Evolutionary conservation across 2,888 invertebrate genomes (phyloP).

Genomic region (Agrenia bidenticulata): DNA sequence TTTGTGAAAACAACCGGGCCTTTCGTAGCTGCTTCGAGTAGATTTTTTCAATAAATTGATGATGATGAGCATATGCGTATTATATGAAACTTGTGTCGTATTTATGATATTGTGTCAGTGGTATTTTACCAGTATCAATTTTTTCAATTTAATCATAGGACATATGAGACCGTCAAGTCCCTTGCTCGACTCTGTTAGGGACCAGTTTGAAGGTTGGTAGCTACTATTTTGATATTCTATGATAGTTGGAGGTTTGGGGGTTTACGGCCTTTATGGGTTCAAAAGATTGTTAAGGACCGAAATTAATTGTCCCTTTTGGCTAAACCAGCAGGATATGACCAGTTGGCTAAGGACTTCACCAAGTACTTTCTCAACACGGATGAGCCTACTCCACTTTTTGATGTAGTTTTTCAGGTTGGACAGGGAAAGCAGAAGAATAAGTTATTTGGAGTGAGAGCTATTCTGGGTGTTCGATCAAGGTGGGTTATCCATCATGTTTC

Average conservation of each 20-base stretch:
- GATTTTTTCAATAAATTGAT: no score
- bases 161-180: constrained; percentile 94
- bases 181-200: constrained; percentile 84
- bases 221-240: no score
- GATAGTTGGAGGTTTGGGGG: no score
- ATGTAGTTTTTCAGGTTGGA: constrained; percentile 86
- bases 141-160: no score
- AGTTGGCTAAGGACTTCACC: constrained; percentile 88
- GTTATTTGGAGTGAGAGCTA: constrained; percentile 86
- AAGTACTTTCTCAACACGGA: constrained; percentile 81
- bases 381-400: constrained; percentile 77
- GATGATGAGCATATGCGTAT: constrained; percentile 67
- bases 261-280: no score
- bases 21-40: no score
- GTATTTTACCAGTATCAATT: no score
- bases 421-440: constrained; percentile 88
- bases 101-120: no score
- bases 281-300: constrained; percentile 8
- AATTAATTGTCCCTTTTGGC: constrained; percentile 47
- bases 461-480: constrained; percentile 86
- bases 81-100: no score
- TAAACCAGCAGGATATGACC: constrained; percentile 71
- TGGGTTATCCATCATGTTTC: no score
- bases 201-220: constrained; percentile 75
- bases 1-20: no score